Evolutionary conservation across 2,888 invertebrate species (phyloP).

Genomic region (Schizaphis graminum): DNA sequence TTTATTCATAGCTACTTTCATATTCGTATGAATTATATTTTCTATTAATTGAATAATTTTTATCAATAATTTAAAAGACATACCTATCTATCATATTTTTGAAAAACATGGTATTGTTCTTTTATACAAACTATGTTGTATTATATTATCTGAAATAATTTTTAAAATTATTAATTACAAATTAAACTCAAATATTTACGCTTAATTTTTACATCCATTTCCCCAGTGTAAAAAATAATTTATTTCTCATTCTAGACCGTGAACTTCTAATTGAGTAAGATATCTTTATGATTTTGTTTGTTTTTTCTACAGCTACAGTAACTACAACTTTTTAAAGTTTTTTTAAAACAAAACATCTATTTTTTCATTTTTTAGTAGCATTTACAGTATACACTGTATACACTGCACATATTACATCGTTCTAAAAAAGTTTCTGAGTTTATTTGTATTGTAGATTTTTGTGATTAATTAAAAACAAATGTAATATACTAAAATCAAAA

Average conservation of each 20-base stretch:
- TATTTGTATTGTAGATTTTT: no score
- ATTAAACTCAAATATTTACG: neutral
- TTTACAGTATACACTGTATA: neutral
- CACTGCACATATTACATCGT: neutral
- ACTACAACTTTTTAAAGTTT: neutral
- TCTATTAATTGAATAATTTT: neutral
- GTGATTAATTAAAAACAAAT: constrained; percentile 26
- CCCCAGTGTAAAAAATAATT: neutral
- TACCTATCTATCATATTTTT: neutral
- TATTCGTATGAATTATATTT: neutral
- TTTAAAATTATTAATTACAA: neutral
- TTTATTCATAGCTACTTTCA: neutral
- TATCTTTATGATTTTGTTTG: neutral
- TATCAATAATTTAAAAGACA: neutral
- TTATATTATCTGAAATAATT: neutral
- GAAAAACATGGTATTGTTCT: neutral
- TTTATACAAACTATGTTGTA: neutral
- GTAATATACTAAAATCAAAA: neutral
- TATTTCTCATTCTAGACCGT: neutral
- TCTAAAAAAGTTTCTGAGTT: neutral
- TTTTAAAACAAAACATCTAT: neutral
- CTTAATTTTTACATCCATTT: neutral
- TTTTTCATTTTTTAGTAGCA: neutral
- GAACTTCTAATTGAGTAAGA: neutral
- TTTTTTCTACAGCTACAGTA: neutral